These are phyloP conservation scores for Ceratothoa steindachneri DNA, from an alignment of 2,888 invertebrate genomes.

Conservation along the genomic window DNA sequence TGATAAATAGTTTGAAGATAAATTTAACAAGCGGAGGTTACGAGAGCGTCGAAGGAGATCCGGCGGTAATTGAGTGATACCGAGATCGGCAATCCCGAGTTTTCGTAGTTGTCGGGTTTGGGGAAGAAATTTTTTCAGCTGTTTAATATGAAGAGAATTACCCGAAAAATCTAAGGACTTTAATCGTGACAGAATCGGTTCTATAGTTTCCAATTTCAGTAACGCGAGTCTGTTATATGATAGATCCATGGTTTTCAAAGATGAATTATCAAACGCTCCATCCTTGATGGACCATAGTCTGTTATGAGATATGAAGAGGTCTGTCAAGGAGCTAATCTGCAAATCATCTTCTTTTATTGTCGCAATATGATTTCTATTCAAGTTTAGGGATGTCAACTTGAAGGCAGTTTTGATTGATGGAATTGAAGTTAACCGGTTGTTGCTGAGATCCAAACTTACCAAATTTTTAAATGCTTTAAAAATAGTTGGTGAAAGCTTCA, in stretches of 20 bases:
- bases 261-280: constrained; percentile 68
- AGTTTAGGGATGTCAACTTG: constrained; percentile 51
- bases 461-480: constrained; percentile 57
- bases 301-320: constrained; percentile 66
- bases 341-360: constrained; percentile 53
- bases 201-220: constrained; percentile 24
- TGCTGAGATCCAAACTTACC: constrained; percentile 43
- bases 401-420: constrained; percentile 18
- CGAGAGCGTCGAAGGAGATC: constrained; percentile 36
- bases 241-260: constrained; percentile 67
- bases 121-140: constrained; percentile 28
- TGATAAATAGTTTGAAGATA: constrained; percentile 49
- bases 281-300: constrained; percentile 69
- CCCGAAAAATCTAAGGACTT: constrained; percentile 35
- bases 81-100: constrained; percentile 39
- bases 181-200: constrained; percentile 19
- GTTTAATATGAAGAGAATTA: constrained; percentile 38
- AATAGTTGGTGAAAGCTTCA: constrained; percentile 71
- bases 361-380: constrained; percentile 74
- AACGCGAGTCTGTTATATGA: constrained; percentile 66
- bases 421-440: constrained; percentile 42
- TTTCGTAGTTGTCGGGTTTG: constrained; percentile 31
- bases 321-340: constrained; percentile 55
- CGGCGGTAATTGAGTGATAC: constrained; percentile 32
- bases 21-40: constrained; percentile 49